Base-by-base conservation (phyloP, 92 coral and sea anemone species). In the Nematostella vectensis region DNA sequence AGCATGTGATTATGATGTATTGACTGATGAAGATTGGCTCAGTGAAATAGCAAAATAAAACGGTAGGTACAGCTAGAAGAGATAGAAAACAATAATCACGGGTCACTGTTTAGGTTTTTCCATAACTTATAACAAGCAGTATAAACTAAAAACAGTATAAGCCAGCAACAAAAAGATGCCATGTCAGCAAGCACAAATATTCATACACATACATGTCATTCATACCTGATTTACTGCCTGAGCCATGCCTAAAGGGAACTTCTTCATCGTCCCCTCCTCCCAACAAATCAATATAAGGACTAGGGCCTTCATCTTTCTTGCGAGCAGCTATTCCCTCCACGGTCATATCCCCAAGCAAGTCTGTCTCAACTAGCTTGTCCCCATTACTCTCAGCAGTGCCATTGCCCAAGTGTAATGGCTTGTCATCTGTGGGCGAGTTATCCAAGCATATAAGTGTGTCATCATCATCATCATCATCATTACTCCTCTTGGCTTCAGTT, bases 371-470 rank as follows among this genome's bases (percentile, higher is more conserved):
- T 12, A 85, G 69, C 1, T 73, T 50, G 23, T 77, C 54, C 26
- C 73, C 80, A 58, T 78, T 75, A 13, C 49, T 55, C 0, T 59
- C 63, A 10, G 67, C 67, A 18, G 63, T 61, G 8, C 52, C 67
- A 19, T 33, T 36, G 27, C 22, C 68, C 23, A 58, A 19, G 4
- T 70, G 48, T 0, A 55, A 55, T 1, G 61, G 75, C 62, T 57
- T 70, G 28, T 78, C 72, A 29, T 77, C 79, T 1, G 61, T 47
- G 18, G 96, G 96, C 0, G 85, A 83, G 10, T 78, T 72, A 59
- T 91, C 98, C 57, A 91, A 60, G 13, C 88, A 81, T 38, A 91
- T 91, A 33, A 91, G 59, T 29, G 66, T 73, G 52, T 91, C 98
- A 62, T 89, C 97, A 33, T 89, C 97, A 44, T 88, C 96, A 38